Evolutionary conservation across 2,888 invertebrate genomes (phyloP).

Genomic region (Kryphioiulus occultus): DNA sequence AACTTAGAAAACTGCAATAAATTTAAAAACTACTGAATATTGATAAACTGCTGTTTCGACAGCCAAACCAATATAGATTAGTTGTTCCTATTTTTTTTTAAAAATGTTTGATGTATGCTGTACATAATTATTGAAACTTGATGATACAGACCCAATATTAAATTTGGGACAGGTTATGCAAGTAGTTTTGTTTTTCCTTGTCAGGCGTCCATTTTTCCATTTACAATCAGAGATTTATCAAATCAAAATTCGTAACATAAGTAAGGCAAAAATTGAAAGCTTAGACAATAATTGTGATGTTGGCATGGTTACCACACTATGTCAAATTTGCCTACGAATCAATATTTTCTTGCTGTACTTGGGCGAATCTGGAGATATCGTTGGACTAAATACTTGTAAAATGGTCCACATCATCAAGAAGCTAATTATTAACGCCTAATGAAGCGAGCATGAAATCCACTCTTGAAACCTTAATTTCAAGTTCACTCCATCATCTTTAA

Average conservation of each 20-base stretch:
- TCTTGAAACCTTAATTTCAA: not conserved
- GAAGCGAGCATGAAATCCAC: not conserved
- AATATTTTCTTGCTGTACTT: not conserved
- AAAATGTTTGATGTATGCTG: no score
- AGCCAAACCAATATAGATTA: no score
- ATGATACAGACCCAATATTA: not conserved
- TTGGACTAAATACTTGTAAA: not conserved
- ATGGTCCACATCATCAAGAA: not conserved
- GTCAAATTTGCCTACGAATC: not conserved
- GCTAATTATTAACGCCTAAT: not conserved
- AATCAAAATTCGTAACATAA: not conserved
- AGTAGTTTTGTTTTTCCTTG: not conserved
- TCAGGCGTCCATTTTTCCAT: not conserved
- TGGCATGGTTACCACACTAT: not conserved
- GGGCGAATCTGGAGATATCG: not conserved
- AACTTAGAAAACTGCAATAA: no score
- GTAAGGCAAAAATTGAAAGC: not conserved
- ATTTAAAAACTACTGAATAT: no score
- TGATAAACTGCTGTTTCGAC: no score
- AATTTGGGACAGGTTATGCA: no score
- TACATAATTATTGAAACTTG: no score
- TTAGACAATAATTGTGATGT: constrained; percentile 9
- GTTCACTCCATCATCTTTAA: not conserved
- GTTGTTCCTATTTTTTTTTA: no score
- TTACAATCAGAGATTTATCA: not conserved